Base-by-base conservation (phyloP, 2,888 invertebrate genomes). In the Pyralis farinalis region DNA sequence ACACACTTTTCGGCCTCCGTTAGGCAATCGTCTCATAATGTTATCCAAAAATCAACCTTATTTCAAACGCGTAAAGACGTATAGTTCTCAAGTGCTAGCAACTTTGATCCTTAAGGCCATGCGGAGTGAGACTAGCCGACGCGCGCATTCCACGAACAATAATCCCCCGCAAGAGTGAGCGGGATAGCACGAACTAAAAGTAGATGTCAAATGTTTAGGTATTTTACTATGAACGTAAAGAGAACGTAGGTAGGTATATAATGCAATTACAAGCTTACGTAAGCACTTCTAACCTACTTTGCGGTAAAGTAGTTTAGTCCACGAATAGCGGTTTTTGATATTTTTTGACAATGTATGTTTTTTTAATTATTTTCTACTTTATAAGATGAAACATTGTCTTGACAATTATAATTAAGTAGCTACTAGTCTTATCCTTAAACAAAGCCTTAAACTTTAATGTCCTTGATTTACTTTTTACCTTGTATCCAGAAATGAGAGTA, bases 151-250 rank as follows among this genome's bases (percentile, higher is more conserved):
- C 83, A 67, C 65, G 77, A 77, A 81, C 78, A 78, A 75, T 84
- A 82, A 78, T 83, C 71, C 73, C 74, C 74, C 63, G 62, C 68
- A 70, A 53, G 85, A 77, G 78, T 57, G 66, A 87, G 70, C 70
- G 81, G 76, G 87, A 88, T 47, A 60, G 75, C 68, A 61, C 58
- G 61, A 80, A 63, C 71, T 79, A 81, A 84, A 86, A 86, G 82
- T 85, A 78, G 71, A 83, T 85, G 77, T 84, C 83, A 85, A 87
- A 85, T 84, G 80, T 85, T 85, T 87, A 85, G 87, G 85, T 88
- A 87, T 81, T 81, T 83, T 80, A 79, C 77, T 82, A 81, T 72
- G 64, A 63, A 71, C 74, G 71, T 75, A 78, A 75, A 79, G 78
- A 71, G 77, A 79, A 79, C 68, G 78, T 78, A 81, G 71, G 73